Evolutionary conservation across 2,113 vertebrate genomes (phyloP).

Genomic region (Solea senegalensis): DNA sequence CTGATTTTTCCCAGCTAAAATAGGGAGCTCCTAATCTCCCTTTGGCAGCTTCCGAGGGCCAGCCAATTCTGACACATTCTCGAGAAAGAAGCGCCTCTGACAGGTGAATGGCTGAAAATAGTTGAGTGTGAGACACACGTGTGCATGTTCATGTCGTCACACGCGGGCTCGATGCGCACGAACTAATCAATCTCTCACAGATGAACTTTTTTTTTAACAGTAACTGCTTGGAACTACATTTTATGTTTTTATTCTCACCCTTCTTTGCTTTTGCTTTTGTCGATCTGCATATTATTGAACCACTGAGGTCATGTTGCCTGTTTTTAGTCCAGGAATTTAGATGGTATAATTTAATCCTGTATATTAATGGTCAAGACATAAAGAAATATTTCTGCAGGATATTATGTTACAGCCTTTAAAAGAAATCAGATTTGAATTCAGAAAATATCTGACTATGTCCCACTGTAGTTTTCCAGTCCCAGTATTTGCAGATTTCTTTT

Average conservation of each 20-base stretch:
- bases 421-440: not conserved
- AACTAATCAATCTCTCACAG: not conserved
- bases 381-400: not conserved
- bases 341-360: not conserved
- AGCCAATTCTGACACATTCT: conserved; percentile 82
- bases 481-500: not conserved
- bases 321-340: not conserved
- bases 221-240: not conserved
- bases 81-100: conserved; percentile 79
- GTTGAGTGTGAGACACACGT: conserved; percentile 55
- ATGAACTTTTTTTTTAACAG: not conserved
- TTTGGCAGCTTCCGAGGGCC: conserved; percentile 73
- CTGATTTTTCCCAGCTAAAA: conserved; percentile 84
- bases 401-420: not conserved
- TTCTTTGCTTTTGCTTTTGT: not conserved
- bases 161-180: conserved; percentile 6
- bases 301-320: not conserved
- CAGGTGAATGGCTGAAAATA: conserved; percentile 83
- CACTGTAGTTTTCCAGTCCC: not conserved
- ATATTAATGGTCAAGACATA: not conserved
- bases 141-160: conserved; percentile 24
- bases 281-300: not conserved
- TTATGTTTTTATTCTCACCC: not conserved
- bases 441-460: not conserved
- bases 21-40: conserved; percentile 81